Base-by-base conservation (phyloP, 2,888 invertebrate species). In the Drosophila limbata region DNA sequence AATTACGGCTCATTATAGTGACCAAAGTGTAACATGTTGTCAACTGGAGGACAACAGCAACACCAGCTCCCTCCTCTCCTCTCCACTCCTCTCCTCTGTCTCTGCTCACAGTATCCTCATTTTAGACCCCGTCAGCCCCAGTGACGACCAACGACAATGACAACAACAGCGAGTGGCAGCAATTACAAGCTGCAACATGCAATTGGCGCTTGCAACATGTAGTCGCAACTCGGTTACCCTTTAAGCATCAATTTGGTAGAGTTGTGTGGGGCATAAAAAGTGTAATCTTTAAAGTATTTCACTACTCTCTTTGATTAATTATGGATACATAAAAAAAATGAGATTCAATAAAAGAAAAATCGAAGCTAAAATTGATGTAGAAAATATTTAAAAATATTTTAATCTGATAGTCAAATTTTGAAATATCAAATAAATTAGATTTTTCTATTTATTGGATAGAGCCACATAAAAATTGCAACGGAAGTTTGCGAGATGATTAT, bases 11-110 rank as follows among this genome's bases (percentile, higher is more conserved):
- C 86, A 86, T 86, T 86, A 86, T 88, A 79, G 89, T 86, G 89
- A 85, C 86, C 89, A 89, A 86, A 86, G 86, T 86, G 86, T 86
- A 86, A 81, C 86, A 86, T 85, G 86, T 89, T 89, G 89, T 83
- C 88, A 81, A 76, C 77, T 66, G 71, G 87, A 77, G 84, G 81
- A 86, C 78, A 80, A 63, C 82, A 66, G 15, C 66, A 57, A 19
- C 57, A 66, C 25, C 50, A 40, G 35, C 60, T 42, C 31, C 25
- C 11, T 2, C 17, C 37, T 4, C 25, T 28, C 3, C 10, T 4
- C 48, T 4, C 28, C 9, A 1, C 39, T 6, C 44, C 2, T n/a
- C 1, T 8, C 17, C 8, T 13, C 47, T 17, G 5, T 0, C 15
- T 0, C 28, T 28, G 28, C 28, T 2, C 28, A 28, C n/a, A 4